These are phyloP conservation scores for Eudasyphora cyanicolor DNA, from an alignment of 2,888 invertebrate genomes.

Conservation along the genomic window DNA sequence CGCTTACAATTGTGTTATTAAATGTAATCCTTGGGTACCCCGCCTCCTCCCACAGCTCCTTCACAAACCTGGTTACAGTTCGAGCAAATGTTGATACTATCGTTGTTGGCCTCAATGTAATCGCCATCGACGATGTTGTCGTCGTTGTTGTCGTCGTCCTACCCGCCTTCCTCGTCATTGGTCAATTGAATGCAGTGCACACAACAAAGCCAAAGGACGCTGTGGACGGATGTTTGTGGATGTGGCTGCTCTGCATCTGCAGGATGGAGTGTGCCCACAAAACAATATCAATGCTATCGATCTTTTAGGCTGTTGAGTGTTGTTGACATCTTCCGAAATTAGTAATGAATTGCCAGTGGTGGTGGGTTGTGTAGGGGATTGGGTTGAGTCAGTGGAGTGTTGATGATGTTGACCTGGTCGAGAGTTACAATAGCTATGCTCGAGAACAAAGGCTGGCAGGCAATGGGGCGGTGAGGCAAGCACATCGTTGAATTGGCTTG, in stretches of 20 bases:
- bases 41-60: neutral
- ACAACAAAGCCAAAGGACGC: neutral
- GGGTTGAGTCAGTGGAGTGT: neutral
- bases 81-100: neutral
- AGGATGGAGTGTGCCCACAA: neutral
- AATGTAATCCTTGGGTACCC: slow-evolving; percentile 41
- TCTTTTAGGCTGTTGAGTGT: slow-evolving; percentile 71
- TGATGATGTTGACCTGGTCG: neutral
- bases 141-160: slow-evolving; percentile 47
- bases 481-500: slow-evolving; percentile 35
- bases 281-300: slow-evolving; percentile 74
- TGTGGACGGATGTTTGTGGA: neutral
- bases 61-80: too few species aligned
- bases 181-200: slow-evolving; percentile 62
- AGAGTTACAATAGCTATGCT: too few species aligned
- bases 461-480: neutral
- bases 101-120: slow-evolving; percentile 5
- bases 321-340: slow-evolving; percentile 72
- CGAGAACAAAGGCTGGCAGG: neutral
- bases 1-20: slow-evolving; percentile 28
- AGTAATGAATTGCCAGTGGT: slow-evolving; percentile 54
- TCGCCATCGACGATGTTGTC: slow-evolving; percentile 29
- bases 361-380: neutral
- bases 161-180: slow-evolving; percentile 53
- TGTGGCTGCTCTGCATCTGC: slow-evolving; percentile 37